Evolutionary conservation across 2,797 vertebrate species (phyloP).

Genomic region (Cephalopachus bancanus): DNA sequence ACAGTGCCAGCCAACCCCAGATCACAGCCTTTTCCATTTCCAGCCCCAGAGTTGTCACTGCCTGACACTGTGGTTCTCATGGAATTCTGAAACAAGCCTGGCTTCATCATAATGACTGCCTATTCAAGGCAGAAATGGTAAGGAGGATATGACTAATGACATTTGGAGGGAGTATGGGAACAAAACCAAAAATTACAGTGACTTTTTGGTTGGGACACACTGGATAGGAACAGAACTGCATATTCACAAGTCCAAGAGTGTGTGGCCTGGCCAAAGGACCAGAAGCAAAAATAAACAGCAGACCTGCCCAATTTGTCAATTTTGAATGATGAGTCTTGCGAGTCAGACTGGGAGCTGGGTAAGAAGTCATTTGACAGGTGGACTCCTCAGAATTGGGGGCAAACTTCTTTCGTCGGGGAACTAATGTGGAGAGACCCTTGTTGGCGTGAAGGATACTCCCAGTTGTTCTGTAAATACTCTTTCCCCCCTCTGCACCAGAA

Average conservation of each 20-base stretch:
- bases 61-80: constrained; percentile 82
- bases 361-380: constrained; percentile 52
- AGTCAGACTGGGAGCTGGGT: background rate
- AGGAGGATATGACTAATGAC: constrained; percentile 82
- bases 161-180: constrained; percentile 74
- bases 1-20: constrained; percentile 72
- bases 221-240: constrained; percentile 70
- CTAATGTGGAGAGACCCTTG: background rate
- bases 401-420: background rate
- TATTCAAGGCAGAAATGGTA: constrained; percentile 79
- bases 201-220: constrained; percentile 74
- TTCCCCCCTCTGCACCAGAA: background rate
- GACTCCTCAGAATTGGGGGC: background rate
- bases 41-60: constrained; percentile 68
- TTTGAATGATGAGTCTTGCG: constrained; percentile 16
- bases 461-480: background rate
- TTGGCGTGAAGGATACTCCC: background rate
- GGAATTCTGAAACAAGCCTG: constrained; percentile 78
- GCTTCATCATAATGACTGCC: constrained; percentile 80
- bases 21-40: constrained; percentile 76
- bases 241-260: constrained; percentile 53
- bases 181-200: constrained; percentile 81
- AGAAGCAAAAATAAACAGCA: constrained; percentile 73
- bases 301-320: constrained; percentile 36
- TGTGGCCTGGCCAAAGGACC: constrained; percentile 45